Evolutionary conservation across 30 jellyfish, hydroid and myxozoan species (phyloP).

Genomic region (Cassiopea andromeda): DNA sequence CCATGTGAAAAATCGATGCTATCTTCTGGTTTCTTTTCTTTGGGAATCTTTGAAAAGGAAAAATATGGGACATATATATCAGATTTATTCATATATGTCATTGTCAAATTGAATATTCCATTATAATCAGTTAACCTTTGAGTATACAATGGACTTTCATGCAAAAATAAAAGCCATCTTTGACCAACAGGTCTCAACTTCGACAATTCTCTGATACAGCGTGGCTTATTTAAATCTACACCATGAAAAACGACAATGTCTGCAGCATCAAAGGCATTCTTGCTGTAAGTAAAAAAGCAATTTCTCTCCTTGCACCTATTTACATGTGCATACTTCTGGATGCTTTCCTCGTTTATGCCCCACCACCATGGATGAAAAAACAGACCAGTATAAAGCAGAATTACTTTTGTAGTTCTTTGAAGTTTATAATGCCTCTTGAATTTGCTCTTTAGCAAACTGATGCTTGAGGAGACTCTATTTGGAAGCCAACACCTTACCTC

Average conservation of each 20-base stretch:
- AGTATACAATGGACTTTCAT: constrained; percentile 88
- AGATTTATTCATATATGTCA: constrained; percentile 88
- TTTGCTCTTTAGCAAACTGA: not conserved
- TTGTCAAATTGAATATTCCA: constrained; percentile 94
- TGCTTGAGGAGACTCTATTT: not conserved
- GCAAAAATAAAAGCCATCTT: constrained; percentile 93
- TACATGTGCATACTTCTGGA: constrained; percentile 67
- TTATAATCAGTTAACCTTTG: constrained; percentile 51
- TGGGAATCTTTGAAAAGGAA: constrained; percentile 33
- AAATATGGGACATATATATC: constrained; percentile 89
- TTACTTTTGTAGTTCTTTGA: constrained; percentile 37
- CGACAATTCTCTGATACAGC: constrained; percentile 54
- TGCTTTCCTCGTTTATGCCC: constrained; percentile 39
- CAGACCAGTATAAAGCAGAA: constrained; percentile 82
- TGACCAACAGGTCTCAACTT: constrained; percentile 65
- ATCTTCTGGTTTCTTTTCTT: constrained; percentile 11
- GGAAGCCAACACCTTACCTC: constrained; percentile 36
- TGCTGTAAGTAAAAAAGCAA: constrained; percentile 85
- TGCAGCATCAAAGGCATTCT: constrained; percentile 57
- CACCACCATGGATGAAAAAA: constrained; percentile 87
- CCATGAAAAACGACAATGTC: constrained; percentile 96
- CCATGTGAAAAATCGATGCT: constrained; percentile 73
- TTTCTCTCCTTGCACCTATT: constrained; percentile 68
- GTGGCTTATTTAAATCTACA: constrained; percentile 84
- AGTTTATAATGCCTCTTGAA: constrained; percentile 12